Percentiles rank a stretch among this genome's conserved stretches.
phyloP scores from a whole-genome alignment of 2,888 invertebrate species.

The Zootermopsis nevadensis region DNA sequence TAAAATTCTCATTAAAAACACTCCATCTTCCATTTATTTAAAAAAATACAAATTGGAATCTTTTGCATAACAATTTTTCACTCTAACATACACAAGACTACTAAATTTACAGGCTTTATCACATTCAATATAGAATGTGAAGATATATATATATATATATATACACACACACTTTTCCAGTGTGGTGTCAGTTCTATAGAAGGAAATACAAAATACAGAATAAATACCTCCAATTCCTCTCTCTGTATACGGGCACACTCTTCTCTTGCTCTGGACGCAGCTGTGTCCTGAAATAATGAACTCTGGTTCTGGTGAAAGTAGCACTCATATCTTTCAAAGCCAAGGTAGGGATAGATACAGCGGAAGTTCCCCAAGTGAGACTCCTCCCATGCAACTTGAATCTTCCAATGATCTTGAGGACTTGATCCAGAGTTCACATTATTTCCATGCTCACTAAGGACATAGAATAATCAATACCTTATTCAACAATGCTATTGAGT shows the following conservation, averaged over 20 bases:
- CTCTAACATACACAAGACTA: slow-evolving; percentile 1
- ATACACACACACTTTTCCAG: neutral
- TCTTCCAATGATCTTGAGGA: neutral
- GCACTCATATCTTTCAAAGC: slow-evolving; percentile 73
- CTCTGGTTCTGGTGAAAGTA: slow-evolving; percentile 81
- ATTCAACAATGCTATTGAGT: too few relatives aligned
- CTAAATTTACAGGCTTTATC: slow-evolving; percentile 28
- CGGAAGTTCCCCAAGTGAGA: slow-evolving; percentile 81
- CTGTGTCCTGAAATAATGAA: slow-evolving; percentile 80
- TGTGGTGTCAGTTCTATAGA: neutral
- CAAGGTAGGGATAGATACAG: slow-evolving; percentile 75
- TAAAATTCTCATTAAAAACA: too few relatives aligned
- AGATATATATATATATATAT: neutral
- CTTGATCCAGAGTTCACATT: neutral
- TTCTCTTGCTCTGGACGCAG: slow-evolving; percentile 81
- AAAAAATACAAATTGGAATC: neutral
- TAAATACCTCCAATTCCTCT: slow-evolving; percentile 73
- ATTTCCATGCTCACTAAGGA: neutral
- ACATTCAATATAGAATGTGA: neutral
- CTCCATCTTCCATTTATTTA: too few relatives aligned
- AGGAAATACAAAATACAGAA: neutral
- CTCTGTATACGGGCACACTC: slow-evolving; percentile 78
- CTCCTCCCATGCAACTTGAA: slow-evolving; percentile 76
- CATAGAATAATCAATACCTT: neutral
- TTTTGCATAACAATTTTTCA: slow-evolving; percentile 10